A percentile compares a stretch with the other conserved stretches of the same genome.
Conservation (phyloP, 2,888 invertebrate genomes). For the Phaedon cochleariae region DNA sequence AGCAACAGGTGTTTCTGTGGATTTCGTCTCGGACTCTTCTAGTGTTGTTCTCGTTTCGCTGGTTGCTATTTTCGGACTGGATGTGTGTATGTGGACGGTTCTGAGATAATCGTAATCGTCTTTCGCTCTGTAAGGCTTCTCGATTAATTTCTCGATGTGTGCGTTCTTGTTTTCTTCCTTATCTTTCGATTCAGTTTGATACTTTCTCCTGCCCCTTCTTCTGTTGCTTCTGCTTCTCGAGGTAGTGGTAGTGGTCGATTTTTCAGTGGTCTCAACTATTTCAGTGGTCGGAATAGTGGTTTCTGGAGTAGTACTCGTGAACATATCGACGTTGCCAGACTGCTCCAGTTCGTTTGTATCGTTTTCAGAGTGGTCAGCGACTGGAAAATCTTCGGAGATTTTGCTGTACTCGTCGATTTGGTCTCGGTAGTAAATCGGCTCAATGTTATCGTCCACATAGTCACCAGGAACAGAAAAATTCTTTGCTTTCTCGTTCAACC, state of each 20-base stretch:
- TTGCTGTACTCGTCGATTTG: neutral
- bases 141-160: constrained; percentile 28
- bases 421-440: constrained; percentile 35
- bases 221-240: constrained; percentile 19
- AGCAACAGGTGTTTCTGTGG: neutral
- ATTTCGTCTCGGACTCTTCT: neutral
- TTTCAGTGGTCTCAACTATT: constrained; percentile 13
- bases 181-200: constrained; percentile 15
- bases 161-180: constrained; percentile 30
- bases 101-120: constrained; percentile 37
- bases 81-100: constrained; percentile 31
- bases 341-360: neutral
- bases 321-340: neutral
- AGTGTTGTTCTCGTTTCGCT: neutral
- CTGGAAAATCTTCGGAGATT: no score
- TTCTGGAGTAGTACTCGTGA: neutral
- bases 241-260: neutral
- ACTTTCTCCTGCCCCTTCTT: constrained; percentile 27
- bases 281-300: neutral
- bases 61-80: constrained; percentile 15
- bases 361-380: neutral
- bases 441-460: constrained; percentile 35
- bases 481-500: constrained; percentile 12
- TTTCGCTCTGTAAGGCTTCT: constrained; percentile 36
- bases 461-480: constrained; percentile 21